Base-by-base conservation (phyloP, 1,140 invertebrate genomes). In the Leptopilina clavipes region DNA sequence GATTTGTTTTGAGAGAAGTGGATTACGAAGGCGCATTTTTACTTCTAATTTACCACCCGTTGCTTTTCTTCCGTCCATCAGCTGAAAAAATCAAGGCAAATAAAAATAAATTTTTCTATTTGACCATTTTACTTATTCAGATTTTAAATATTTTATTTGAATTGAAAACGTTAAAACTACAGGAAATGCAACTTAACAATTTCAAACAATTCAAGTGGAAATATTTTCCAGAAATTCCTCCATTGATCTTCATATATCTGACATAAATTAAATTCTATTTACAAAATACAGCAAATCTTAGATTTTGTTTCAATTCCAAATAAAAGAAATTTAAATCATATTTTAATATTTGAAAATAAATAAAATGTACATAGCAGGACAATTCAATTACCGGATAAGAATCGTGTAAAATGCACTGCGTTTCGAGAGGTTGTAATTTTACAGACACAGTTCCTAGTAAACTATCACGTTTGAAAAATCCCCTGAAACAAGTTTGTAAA, bases 1-100 rank as follows among this genome's bases (percentile, higher is more conserved):
- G 0, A 98, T 94, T 91, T 99, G 96, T 83, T 98, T 97, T 7
- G 94, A 94, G 25, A 96, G 88, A 48, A 99, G 93, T 1, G 98
- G 98, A 88, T 98, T 96, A 52, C 98, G 92, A n/a, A 99, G 90
- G 72, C 97, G 93, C 22, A 99, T 89, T 89, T 97, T 97, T 0
- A 98, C 92, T 91, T 99, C 97, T 65, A 99, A 82, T 86, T 98
- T 97, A 8, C 97, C 98, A 14, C 97, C 97, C 5, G 95, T 93
- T 44, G 94, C 90, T 83, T 96, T 96, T 14, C 97, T 92, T 0
- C 97, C 97, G 83, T 99, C 97, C 93, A 97, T 95, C 74, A 99
- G 85, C 95, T 97, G 88, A 65, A 85, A 84, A 73, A 76, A 74
- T 44, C 74, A 71, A 75, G 71, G 40, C 22, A 71, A 71, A 76